Percentiles rank a stretch among this genome's conserved stretches.
Evolutionary conservation across 1,140 invertebrate genomes (phyloP).

Genomic region (Zaprionus capensis): DNA sequence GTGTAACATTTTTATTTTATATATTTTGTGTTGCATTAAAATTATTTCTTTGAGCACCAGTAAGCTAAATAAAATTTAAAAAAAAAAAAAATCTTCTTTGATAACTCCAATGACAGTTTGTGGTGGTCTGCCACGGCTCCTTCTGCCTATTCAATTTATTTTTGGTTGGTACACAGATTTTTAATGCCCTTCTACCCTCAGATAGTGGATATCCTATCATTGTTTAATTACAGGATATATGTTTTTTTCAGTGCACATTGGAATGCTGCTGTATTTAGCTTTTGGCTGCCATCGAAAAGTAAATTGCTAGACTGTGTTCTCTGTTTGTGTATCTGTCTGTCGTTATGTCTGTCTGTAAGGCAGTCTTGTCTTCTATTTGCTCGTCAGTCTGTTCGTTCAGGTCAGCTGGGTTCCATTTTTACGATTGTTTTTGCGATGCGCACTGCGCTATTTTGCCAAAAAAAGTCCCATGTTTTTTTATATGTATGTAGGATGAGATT

Average conservation of each 20-base stretch:
- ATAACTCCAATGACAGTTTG: too few relatives aligned
- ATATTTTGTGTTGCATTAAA: too few relatives aligned
- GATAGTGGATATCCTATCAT: too few relatives aligned
- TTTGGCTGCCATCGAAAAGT: slow-evolving; percentile 2
- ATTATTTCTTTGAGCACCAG: too few relatives aligned
- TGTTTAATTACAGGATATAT: too few relatives aligned
- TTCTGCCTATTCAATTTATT: too few relatives aligned
- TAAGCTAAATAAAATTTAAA: too few relatives aligned
- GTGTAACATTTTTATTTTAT: too few relatives aligned
- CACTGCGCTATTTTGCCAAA: slow-evolving; percentile 20
- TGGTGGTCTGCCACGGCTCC: too few relatives aligned
- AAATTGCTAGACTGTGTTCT: background rate
- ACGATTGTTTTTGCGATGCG: slow-evolving; percentile 31
- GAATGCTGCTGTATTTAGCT: background rate
- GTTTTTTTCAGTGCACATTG: background rate
- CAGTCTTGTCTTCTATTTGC: background rate
- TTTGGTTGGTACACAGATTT: too few relatives aligned
- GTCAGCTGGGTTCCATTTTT: slow-evolving; percentile 33
- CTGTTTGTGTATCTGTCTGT: slow-evolving; percentile 1
- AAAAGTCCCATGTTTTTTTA: background rate
- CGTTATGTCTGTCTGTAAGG: background rate
- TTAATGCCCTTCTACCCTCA: too few relatives aligned
- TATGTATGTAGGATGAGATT: background rate
- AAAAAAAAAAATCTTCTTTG: too few relatives aligned
- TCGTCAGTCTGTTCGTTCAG: slow-evolving; percentile 1